These are phyloP conservation scores for Mactra quadrangularis DNA, from an alignment of 1,140 invertebrate genomes.

Conservation along the genomic window DNA sequence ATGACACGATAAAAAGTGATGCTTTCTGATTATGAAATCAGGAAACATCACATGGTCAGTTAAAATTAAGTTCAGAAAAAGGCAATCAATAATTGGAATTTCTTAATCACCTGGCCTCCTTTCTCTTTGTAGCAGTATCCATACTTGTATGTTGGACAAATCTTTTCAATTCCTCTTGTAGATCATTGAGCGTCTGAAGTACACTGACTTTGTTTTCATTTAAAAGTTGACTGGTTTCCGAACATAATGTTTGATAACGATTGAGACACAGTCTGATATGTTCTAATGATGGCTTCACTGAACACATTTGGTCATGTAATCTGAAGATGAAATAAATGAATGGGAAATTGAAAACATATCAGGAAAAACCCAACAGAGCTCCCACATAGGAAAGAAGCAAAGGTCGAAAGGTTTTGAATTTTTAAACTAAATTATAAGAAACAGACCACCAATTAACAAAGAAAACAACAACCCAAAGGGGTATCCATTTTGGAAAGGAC, in stretches of 20 bases:
- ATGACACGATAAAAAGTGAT: no score
- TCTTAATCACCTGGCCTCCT: constrained; percentile 47
- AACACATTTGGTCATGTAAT: constrained; percentile 25
- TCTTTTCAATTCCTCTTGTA: constrained; percentile 18
- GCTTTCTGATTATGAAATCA: no score
- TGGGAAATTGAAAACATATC: not conserved
- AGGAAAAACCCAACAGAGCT: not conserved
- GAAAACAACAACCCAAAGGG: no score
- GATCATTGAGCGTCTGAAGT: constrained; percentile 25
- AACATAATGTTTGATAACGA: not conserved
- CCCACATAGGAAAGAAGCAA: not conserved
- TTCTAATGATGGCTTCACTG: constrained; percentile 27
- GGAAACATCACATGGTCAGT: no score
- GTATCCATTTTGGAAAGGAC: no score
- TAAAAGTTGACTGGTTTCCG: constrained; percentile 27
- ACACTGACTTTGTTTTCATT: constrained; percentile 27
- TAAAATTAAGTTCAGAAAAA: no score
- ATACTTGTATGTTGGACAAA: constrained; percentile 44
- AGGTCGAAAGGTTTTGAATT: not conserved
- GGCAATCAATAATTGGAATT: no score
- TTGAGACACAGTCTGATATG: constrained; percentile 20
- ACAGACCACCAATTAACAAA: no score
- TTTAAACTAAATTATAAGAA: no score
- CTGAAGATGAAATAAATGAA: constrained; percentile 12
- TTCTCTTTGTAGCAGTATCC: constrained; percentile 31